Base-by-base conservation (phyloP, 2,797 vertebrate species). In the Stomatorhinus walkeri region DNA sequence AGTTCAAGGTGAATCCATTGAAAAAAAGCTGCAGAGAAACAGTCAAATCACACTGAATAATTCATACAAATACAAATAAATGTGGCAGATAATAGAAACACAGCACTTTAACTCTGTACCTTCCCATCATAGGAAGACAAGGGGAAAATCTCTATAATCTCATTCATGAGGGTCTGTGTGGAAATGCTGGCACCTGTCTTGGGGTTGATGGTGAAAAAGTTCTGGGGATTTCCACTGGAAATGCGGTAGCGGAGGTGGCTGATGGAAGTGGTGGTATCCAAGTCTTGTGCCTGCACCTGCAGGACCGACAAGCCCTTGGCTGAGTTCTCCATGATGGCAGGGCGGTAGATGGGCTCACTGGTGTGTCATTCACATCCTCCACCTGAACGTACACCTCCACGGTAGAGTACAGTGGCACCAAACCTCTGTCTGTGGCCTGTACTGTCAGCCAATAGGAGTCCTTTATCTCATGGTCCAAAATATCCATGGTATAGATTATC, bases 161-260 rank as follows among this genome's bases (percentile, higher is more conserved):
- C n/a, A 19, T 83, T 83, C 3, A 43, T 81, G 40, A 16, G 36
- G 9, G 12, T 48, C 19, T 83, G 19, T 48, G 24, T 6, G 79
- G 46, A 83, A 46, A 83, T 48, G 40, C 32, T 89, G 93, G 96
- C 88, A 98, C 98, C 98, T 96, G 98, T 99, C 96, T 96, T 99
- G 79, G 95, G 92, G 91, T 98, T 97, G 92, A 99, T 99, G 51
- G 95, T 95, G 91, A 99, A 99, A 94, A 99, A 99, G 90, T 99
- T 99, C 95, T 99, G 98, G 1, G 98, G 98, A 93, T 99, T 99
- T 91, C 98, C 98, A 48, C 97, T 98, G 12, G 96, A 97, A 94
- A 99, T 99, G 90, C 97, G 96, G 91, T 98, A 99, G 64, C 93
- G 96, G 88, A 99, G 94, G 2, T 96, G 96, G 85, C 96, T 96